Conservation (phyloP, 2,888 invertebrate species). For the Tenthredo distinguenda region DNA sequence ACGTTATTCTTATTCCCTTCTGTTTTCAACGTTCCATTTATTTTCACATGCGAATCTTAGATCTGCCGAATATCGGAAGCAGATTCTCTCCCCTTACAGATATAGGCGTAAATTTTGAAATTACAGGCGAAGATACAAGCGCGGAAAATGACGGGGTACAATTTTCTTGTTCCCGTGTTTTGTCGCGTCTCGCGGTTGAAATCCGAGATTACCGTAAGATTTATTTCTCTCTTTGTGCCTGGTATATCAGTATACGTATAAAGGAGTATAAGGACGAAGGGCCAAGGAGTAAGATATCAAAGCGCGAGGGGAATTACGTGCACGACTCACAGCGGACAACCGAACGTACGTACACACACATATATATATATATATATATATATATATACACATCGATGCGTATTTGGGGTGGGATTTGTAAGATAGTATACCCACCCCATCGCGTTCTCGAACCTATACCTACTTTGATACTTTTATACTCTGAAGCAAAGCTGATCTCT, state of each 20-base stretch:
- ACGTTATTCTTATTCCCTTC: neutral
- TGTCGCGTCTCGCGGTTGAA: conserved; percentile 18
- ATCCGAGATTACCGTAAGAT: conserved; percentile 64
- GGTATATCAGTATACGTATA: conserved; percentile 58
- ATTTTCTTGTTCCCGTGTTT: neutral
- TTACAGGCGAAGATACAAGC: neutral
- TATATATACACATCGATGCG: neutral
- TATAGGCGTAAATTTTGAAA: neutral
- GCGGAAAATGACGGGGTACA: neutral
- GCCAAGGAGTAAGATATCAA: conserved; percentile 59
- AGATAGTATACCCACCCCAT: conserved; percentile 16
- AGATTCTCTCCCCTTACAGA: too few relatives aligned
- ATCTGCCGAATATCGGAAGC: neutral
- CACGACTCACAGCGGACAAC: conserved; percentile 57
- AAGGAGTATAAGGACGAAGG: conserved; percentile 54
- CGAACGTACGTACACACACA: conserved; percentile 25
- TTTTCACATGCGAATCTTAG: neutral
- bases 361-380: neutral
- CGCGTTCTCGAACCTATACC: neutral
- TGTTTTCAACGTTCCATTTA: conserved; percentile 12
- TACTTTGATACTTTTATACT: conserved; percentile 61
- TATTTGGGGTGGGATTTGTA: conserved; percentile 27
- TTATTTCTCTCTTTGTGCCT: conserved; percentile 70
- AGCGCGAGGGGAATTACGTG: conserved; percentile 69
- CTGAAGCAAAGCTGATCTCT: conserved; percentile 64